These are phyloP conservation scores for Drosophila demipolita DNA, from an alignment of 2,888 invertebrate species.

Conservation along the genomic window DNA sequence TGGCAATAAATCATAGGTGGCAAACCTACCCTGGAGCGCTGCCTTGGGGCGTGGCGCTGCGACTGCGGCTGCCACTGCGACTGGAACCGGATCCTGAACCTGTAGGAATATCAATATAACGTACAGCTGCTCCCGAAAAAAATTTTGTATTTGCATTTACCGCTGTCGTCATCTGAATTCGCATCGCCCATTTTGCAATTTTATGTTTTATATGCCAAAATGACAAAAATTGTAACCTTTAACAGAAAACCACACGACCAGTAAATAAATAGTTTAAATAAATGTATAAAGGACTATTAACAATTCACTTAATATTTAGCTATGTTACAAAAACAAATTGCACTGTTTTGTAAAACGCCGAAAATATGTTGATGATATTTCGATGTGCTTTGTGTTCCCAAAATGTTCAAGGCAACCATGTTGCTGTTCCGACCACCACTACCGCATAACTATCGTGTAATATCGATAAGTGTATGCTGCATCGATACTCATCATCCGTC, in stretches of 20 bases:
- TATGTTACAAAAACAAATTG: not conserved
- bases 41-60: conserved; percentile 79
- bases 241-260: not conserved
- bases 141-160: conserved; percentile 48
- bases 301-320: not conserved
- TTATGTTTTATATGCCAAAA: conserved; percentile 17
- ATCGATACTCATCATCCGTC: conserved; percentile 55
- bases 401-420: conserved; percentile 28
- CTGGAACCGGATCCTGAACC: conserved; percentile 83
- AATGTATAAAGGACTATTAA: not conserved
- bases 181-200: conserved; percentile 63
- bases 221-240: not conserved
- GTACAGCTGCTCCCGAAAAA: conserved; percentile 15
- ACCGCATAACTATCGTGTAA: conserved; percentile 29
- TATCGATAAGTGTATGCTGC: conserved; percentile 49
- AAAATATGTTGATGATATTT: conserved; percentile 2
- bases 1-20: not conserved
- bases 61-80: conserved; percentile 77
- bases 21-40: conserved; percentile 64
- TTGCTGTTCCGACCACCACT: conserved; percentile 11
- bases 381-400: conserved; percentile 23
- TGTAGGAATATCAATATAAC: conserved; percentile 21
- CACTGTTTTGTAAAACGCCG: not conserved
- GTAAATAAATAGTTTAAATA: not conserved
- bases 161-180: conserved; percentile 76